Conservation (phyloP, 2,888 invertebrate species). For the Scaptomyza polygonia region DNA sequence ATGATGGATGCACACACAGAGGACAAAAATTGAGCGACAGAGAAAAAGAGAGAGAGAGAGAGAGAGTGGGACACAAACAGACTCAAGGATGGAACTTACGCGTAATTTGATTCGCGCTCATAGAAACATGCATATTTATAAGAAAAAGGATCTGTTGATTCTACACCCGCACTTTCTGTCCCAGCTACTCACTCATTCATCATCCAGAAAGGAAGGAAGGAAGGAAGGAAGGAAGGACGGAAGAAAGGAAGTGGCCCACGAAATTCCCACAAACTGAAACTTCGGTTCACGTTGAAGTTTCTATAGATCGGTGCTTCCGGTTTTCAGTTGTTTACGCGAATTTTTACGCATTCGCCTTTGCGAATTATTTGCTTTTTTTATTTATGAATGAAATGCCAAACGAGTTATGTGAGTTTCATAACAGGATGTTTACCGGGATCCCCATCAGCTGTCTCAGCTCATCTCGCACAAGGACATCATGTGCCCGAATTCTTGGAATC, state of each 20-base stretch:
- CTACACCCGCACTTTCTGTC: conserved; percentile 38
- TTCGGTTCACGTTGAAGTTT: conserved; percentile 20
- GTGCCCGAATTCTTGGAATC: conserved; percentile 57
- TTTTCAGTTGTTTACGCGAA: conserved; percentile 68
- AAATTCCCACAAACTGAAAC: conserved; percentile 70
- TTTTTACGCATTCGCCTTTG: conserved; percentile 62
- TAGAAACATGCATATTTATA: conserved; percentile 38
- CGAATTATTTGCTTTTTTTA: neutral
- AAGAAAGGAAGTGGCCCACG: conserved; percentile 62
- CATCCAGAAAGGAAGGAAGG: conserved; percentile 39
- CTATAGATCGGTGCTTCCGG: conserved; percentile 50
- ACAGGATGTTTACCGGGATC: conserved; percentile 64
- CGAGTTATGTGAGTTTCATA: conserved; percentile 58
- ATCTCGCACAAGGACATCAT: conserved; percentile 52
- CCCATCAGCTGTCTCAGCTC: conserved; percentile 25
- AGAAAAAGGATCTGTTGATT: conserved; percentile 11
- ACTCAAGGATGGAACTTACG: conserved; percentile 27
- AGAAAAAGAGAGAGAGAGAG: neutral
- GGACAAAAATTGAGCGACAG: neutral
- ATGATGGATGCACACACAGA: conserved; percentile 51
- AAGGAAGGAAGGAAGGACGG: conserved; percentile 53
- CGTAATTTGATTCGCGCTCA: conserved; percentile 74
- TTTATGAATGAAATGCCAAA: conserved; percentile 52
- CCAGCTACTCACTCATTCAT: neutral
- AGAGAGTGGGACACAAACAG: conserved; percentile 4